Evolutionary conservation across 2,797 vertebrate species (phyloP).

Genomic region (Sebastes matsubarae): DNA sequence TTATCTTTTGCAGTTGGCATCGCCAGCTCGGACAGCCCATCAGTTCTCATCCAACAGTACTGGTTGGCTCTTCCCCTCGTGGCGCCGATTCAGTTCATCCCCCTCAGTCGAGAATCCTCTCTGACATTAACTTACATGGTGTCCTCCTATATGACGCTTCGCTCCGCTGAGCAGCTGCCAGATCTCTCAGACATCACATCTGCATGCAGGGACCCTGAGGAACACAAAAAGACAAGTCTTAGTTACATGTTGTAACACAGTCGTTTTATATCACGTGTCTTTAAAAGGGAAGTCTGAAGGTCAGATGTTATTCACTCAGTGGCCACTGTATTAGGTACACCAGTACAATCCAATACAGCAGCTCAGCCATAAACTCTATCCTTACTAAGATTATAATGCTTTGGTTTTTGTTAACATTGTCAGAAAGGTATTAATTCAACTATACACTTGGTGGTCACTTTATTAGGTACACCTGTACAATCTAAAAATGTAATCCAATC

Average conservation of each 20-base stretch:
- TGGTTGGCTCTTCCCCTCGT: not conserved
- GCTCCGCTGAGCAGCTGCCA: conserved; percentile 20
- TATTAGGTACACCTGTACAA: not conserved
- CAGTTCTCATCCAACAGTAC: conserved; percentile 41
- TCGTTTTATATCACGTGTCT: not conserved
- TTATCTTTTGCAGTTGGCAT: conserved; percentile 76
- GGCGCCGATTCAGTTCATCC: conserved; percentile 28
- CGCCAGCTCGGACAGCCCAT: conserved; percentile 46
- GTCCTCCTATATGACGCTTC: not conserved
- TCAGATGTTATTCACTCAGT: not conserved
- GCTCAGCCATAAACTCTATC: not conserved
- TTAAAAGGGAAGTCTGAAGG: not conserved
- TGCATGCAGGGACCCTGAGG: conserved; percentile 35
- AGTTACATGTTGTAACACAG: not conserved
- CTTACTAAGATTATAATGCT: not conserved
- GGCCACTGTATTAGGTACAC: not conserved
- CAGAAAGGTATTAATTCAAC: not conserved
- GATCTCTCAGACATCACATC: conserved; percentile 52
- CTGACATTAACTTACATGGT: conserved; percentile 6
- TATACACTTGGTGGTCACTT: too few relatives aligned
- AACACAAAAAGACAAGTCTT: conserved; percentile 17
- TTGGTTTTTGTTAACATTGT: not conserved
- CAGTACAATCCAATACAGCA: not conserved
- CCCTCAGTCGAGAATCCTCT: conserved; percentile 19
- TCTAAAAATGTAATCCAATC: not conserved